These are phyloP conservation scores for Formica selysi DNA, from an alignment of 1,140 invertebrate species.

Conservation along the genomic window DNA sequence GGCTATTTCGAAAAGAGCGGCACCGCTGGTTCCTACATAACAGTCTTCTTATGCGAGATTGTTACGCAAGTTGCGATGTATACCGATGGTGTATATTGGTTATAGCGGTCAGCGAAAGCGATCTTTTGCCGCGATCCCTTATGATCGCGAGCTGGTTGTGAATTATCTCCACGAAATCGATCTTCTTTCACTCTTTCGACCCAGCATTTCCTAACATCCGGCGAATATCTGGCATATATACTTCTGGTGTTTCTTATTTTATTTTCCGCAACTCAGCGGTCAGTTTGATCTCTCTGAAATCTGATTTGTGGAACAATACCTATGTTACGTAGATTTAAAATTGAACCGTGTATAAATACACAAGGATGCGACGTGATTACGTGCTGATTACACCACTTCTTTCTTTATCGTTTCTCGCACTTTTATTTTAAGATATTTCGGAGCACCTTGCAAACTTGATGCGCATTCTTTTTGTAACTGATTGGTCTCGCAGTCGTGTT, in stretches of 20 bases:
- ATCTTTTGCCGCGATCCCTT: slow-evolving; percentile 72
- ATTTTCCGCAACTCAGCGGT: background rate
- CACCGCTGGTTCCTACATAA: slow-evolving; percentile 67
- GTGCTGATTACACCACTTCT: background rate
- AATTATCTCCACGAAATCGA: slow-evolving; percentile 1
- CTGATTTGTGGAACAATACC: background rate
- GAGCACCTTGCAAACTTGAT: background rate
- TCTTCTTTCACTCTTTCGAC: background rate
- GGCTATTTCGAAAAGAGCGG: slow-evolving; percentile 54
- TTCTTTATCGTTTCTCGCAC: background rate
- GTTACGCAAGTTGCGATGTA: slow-evolving; percentile 80
- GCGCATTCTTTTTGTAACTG: background rate
- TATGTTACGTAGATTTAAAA: background rate
- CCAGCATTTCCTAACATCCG: too few relatives aligned
- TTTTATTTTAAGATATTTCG: slow-evolving; percentile 7
- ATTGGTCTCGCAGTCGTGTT: background rate
- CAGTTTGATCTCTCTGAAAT: too few relatives aligned
- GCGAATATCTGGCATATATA: too few relatives aligned
- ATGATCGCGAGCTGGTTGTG: background rate
- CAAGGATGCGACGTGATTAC: background rate
- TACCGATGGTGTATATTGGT: slow-evolving; percentile 49
- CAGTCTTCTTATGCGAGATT: slow-evolving; percentile 75
- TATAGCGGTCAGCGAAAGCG: slow-evolving; percentile 81
- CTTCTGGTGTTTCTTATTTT: background rate
- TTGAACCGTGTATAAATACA: background rate